Percentiles rank a stretch among this genome's conserved stretches.
These are phyloP conservation scores for Mobula birostris DNA, from an alignment of 2,113 vertebrate species.

Conservation along the genomic window DNA sequence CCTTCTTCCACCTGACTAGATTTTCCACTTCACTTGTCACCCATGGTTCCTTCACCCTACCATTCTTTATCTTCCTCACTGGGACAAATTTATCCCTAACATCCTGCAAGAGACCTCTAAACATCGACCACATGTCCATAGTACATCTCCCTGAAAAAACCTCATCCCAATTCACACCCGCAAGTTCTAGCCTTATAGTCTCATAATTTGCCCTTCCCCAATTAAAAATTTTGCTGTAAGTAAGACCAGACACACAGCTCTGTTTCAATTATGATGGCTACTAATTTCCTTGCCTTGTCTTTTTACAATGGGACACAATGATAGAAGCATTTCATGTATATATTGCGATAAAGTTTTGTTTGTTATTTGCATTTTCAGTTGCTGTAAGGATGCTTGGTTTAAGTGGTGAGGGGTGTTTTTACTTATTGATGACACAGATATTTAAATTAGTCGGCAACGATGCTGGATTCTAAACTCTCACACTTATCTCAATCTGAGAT, in stretches of 20 bases:
- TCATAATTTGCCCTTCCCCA: no score
- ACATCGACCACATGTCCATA: no score
- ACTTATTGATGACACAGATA: not conserved
- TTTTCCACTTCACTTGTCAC: no score
- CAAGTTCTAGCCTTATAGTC: no score
- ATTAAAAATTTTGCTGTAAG: no score
- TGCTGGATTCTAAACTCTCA: not conserved
- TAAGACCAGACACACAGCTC: not conserved
- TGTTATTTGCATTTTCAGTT: not conserved
- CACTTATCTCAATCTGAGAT: not conserved
- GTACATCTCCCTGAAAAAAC: no score
- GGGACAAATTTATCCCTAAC: no score
- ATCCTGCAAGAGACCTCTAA: no score
- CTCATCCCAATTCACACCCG: no score
- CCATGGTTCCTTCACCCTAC: no score
- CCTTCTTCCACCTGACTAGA: no score
- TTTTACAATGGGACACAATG: not conserved
- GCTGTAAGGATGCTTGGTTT: not conserved
- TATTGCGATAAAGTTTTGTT: not conserved
- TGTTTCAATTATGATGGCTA: not conserved
- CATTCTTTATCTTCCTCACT: no score
- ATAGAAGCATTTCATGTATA: not conserved
- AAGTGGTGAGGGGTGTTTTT: not conserved
- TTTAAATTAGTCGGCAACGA: not conserved
- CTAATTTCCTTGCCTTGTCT: not conserved